Evolutionary conservation across 1,140 invertebrate species (phyloP), one percentile per base, ranked within the genome.

Genomic region (Drosophila oshimai): DNA sequence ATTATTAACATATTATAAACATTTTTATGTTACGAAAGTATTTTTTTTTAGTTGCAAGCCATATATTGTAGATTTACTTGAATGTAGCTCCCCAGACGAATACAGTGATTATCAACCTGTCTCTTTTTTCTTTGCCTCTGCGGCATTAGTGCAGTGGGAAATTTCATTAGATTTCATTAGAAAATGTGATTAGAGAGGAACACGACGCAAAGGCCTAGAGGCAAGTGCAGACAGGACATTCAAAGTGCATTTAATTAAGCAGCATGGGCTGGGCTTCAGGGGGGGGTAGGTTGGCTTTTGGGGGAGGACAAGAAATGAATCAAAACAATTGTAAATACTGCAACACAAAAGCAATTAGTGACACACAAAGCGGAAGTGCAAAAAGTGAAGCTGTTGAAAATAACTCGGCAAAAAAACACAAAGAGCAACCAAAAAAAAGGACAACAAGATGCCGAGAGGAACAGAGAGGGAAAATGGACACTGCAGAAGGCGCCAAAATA

Each of bases 261-360:
- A 75, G 49, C 68, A 74, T 22, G 36, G 36, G 34, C 10, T 12
- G 29, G 29, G 13, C 22, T 13, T 5, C 1, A 7, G 2, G 41
- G 1, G 36, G 28, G 13, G 17, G 17, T 0, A 6, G 12, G 6
- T 24, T 0, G 13, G 9, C 17, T 3, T 15, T 7, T 22, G 17
- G 42, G 51, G 13, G 10, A 24, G 10, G 28, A 68, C 53, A 68
- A 86, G 80, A 86, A 84, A 84, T 84, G 80, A 84, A 84, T 84
- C 80, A 84, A 84, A 86, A 84, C 81, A 84, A 84, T 84, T 84
- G 80, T 84, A 84, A 84, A 84, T 84, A 84, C 65, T 86, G 80
- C 77, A 84, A 86, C 80, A 86, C 80, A 84, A 84, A 84, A 84
- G 80, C 80, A 84, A 84, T 84, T 84, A 84, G 80, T 84, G 80